Evolutionary conservation across 2,113 vertebrate species (phyloP).

Genomic region (Urocolius indicus): DNA sequence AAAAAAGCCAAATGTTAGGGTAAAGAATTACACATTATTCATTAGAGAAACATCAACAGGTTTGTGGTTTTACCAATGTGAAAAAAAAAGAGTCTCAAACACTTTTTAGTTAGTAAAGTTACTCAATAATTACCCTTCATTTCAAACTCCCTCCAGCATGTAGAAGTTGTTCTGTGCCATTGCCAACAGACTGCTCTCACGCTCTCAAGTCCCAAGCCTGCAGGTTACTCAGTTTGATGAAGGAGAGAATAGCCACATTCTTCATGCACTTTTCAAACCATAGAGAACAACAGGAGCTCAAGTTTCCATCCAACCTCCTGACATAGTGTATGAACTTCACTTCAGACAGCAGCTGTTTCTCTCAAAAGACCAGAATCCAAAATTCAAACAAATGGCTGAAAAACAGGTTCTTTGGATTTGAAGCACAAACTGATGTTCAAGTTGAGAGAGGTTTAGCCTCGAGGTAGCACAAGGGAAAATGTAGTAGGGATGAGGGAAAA

Average conservation of each 20-base stretch:
- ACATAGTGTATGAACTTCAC: fast-evolving
- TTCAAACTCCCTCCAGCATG: not conserved
- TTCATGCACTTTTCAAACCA: not conserved
- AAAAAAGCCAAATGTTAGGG: not conserved
- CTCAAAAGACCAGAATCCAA: not conserved
- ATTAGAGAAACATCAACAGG: not conserved
- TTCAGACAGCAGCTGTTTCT: not conserved
- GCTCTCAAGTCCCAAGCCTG: not conserved
- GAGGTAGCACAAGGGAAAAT: not conserved
- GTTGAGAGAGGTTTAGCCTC: not conserved
- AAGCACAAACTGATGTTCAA: not conserved
- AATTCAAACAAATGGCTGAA: not conserved
- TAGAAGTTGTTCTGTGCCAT: not conserved
- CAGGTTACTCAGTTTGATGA: not conserved
- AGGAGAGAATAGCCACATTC: not conserved
- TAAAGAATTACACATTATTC: not conserved
- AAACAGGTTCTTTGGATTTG: not conserved
- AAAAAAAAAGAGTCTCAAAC: not conserved
- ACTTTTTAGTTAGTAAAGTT: not conserved
- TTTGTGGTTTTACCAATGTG: not conserved
- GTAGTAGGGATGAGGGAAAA: not conserved
- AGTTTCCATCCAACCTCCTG: not conserved
- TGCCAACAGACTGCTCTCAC: fast-evolving
- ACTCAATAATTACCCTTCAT: not conserved
- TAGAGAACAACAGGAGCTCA: not conserved